Evolutionary conservation across 2,113 vertebrate species (phyloP), one percentile per base, ranked within the genome.

Genomic region (Saccopteryx bilineata): DNA sequence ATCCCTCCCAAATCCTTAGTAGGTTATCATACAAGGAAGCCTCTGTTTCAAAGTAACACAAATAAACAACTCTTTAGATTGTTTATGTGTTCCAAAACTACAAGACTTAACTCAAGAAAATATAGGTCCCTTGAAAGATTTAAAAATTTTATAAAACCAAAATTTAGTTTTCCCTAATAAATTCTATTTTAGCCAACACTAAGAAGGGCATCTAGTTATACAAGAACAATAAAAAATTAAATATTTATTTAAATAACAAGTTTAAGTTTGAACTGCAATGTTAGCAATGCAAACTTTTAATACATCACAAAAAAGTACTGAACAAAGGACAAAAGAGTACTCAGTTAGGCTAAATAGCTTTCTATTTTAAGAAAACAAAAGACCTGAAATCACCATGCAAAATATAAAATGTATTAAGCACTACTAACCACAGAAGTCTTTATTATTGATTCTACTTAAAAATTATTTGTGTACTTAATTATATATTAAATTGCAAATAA

Each of bases 221-320:
- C 98, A 99, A 99, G 98, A 99, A 98, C 98, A 98, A 98, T 99
- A 99, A 98, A 99, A 99, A 99, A 99, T 98, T 98, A 98, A 98
- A 99, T 98, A 99, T 99, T 99, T 99, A 99, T 99, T 99, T 98
- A 98, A 98, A 98, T 98, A 98, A 98, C 98, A 98, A 98, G 98
- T 98, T 98, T 96, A 98, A 98, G 84, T 98, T 98, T 87, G 97
- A 98, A 98, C 98, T 98, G 98, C 98, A 97, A 98, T 96, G 98
- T 97, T 98, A 98, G 98, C 98, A 98, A 98, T 96, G 98, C 97
- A 93, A 98, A 95, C 97, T 98, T 98, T 96, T 98, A 98, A 98
- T 98, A 98, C 98, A 98, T 98, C 98, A 99, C 98, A 98, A 97
- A 97, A 93, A 98, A 97, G 97, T 93, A 97, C 96, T 74, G 96